phyloP scores from a whole-genome alignment of 2,797 vertebrate genomes.

The Microchirus variegatus region DNA sequence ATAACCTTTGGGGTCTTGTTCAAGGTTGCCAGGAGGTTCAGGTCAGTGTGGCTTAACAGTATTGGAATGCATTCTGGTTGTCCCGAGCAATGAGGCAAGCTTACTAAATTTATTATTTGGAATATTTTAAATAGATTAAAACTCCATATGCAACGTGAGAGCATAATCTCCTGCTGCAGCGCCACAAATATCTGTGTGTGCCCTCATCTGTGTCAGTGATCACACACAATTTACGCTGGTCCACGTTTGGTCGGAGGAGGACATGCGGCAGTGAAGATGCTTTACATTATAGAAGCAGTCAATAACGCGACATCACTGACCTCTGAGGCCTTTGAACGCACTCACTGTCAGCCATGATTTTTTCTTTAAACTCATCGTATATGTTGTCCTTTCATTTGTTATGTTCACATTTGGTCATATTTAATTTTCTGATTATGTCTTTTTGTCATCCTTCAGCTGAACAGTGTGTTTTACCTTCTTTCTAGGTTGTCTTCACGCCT shows the following conservation, averaged over 20 bases:
- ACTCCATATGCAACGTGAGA: constrained; percentile 61
- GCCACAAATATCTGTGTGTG: constrained; percentile 50
- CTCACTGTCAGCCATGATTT: no score
- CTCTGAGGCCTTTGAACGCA: no score
- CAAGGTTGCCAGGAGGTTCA: constrained; percentile 58
- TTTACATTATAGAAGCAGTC: constrained; percentile 10
- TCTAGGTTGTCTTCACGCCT: no score
- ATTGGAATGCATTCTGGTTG: constrained; percentile 63
- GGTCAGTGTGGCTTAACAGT: constrained; percentile 54
- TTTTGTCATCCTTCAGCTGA: no score
- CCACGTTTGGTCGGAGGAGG: constrained; percentile 34
- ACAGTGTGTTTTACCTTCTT: no score
- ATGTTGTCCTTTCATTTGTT: no score
- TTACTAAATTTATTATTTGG: constrained; percentile 71
- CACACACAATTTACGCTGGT: constrained; percentile 4
- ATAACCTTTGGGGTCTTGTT: constrained; percentile 68
- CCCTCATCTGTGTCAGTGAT: constrained; percentile 48
- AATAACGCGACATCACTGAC: background rate
- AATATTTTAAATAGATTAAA: constrained; percentile 69
- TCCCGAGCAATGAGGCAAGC: constrained; percentile 52
- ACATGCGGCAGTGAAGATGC: constrained; percentile 10
- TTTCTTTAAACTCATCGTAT: no score
- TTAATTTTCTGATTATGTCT: no score
- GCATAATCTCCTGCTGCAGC: constrained; percentile 59
- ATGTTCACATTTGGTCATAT: no score